Base-by-base conservation (phyloP, 2,888 invertebrate genomes). In the Norana najaformis region DNA sequence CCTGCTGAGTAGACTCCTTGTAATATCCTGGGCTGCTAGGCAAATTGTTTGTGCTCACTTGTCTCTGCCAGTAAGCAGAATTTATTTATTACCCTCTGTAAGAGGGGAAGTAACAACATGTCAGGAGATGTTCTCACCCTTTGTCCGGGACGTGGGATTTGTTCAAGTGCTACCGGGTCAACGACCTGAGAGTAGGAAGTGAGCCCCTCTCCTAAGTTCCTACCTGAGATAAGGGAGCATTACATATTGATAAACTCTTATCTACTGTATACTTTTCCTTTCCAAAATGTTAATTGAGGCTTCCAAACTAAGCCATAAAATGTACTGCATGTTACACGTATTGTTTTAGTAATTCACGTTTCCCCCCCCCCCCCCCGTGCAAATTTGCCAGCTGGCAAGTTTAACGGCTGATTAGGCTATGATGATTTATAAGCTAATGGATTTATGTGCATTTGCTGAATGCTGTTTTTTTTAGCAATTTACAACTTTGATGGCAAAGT, bases 401-500 rank as follows among this genome's bases (percentile, higher is more conserved):
- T 47, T 23, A 47, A 47, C 47, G 6, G 47, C 23, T 20, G 20
- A 47, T 47, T 47, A 23, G 20, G 47, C 47, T 23, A 69, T 69
- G 69, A 69, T 69, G 69, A 69, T 30, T 30, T 69, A n/a, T 69
- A n/a, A n/a, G 69, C n/a, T n/a, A 30, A n/a, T 69, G 69, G n/a
- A 69, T 69, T 3, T 69, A n/a, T n/a, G 3, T 69, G n/a, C n/a
- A n/a, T 69, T 69, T 69, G 30, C n/a, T 30, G 69, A 69, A 30
- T 69, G 69, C 69, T 69, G 30, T n/a, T 69, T 69, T 90, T 90
- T 89, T 34, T 53, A 90, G 89, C 97, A 93, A 97, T 98, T 91
- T 97, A 97, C 95, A 98, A 98, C 95, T 98, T 97, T 97, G 96
- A 97, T 94, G 97, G 97, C 92, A 97, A 97, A 35, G 91, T 92